Base-by-base conservation (phyloP, 2,888 invertebrate genomes). In the Phyllotreta striolata region DNA sequence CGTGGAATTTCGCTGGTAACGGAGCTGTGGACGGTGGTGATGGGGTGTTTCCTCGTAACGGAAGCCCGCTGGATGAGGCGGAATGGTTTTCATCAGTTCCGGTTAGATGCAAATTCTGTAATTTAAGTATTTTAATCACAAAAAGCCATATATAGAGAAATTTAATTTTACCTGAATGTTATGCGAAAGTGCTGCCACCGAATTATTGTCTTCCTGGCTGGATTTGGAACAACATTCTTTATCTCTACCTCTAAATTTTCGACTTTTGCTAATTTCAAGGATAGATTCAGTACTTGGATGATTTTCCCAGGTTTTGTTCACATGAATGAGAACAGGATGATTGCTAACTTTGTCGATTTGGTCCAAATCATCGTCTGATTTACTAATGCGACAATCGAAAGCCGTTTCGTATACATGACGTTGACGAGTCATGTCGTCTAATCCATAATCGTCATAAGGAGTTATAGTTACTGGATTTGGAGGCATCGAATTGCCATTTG, bases 401-500 rank as follows among this genome's bases (percentile, higher is more conserved):
- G 94, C 94, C 62, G 94, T 94, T 83, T 94, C 94, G 81, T 94
- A 94, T 61, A 94, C 87, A 82, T 91, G 91, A 76, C 91, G 87
- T 80, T 87, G 86, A 62, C 88, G 84, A 70, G 85, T 85, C 84
- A 86, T 86, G 74, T 82, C 83, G 72, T 76, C 88, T 85, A 83
- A 87, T 86, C 89, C 54, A 73, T 74, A 67, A 62, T 72, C 66
- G 55, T 66, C 66, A 54, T 61, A 64, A 38, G 62, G 52, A n/a
- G 55, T 62, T 24, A 64, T 47, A 46, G 40, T 66, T 38, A 69
- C 66, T 64, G 66, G 67, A 69, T 69, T 67, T 55, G 69, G 69
- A 59, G 69, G 69, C 67, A 69, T 69, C 43, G 60, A 59, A 55
- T 62, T 67, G 62, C 69, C 69, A 69, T 68, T 62, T 52, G 73